A percentile compares a stretch with the other conserved stretches of the same genome.
phyloP scores from a whole-genome alignment of 2,888 invertebrate genomes.

The Lampropteryx suffumata region DNA sequence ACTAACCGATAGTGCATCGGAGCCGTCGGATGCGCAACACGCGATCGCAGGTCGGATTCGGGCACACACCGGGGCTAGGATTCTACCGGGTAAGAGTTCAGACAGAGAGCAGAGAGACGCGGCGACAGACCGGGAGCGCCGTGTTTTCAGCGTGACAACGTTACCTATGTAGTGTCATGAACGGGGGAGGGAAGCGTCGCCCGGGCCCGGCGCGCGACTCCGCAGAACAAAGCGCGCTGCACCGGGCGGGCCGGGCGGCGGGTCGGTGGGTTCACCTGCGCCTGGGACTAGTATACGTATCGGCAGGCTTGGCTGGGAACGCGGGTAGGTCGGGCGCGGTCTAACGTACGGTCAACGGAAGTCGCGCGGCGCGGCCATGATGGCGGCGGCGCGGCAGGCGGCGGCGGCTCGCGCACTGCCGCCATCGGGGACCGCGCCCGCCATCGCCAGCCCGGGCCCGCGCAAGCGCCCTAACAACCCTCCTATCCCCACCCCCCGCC shows the following conservation, averaged over 20 bases:
- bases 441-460: slow-evolving; percentile 35
- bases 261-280: slow-evolving; percentile 16
- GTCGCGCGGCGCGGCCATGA: slow-evolving; percentile 73
- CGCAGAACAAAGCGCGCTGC: slow-evolving; percentile 51
- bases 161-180: slow-evolving; percentile 67
- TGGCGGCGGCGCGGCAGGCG: slow-evolving; percentile 71
- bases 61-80: slow-evolving; percentile 50
- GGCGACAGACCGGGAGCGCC: slow-evolving; percentile 48
- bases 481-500: slow-evolving; percentile 31
- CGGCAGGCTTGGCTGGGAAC: slow-evolving; percentile 33
- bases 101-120: slow-evolving; percentile 44
- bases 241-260: slow-evolving; percentile 40
- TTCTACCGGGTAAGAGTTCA: slow-evolving; percentile 47
- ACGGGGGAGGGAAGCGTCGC: slow-evolving; percentile 47
- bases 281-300: slow-evolving; percentile 58
- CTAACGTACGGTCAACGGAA: slow-evolving; percentile 64
- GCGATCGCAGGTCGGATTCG: slow-evolving; percentile 59
- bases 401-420: slow-evolving; percentile 72
- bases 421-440: slow-evolving; percentile 49
- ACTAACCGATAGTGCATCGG: slow-evolving; percentile 79
- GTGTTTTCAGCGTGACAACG: slow-evolving; percentile 56
- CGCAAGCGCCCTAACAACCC: slow-evolving; percentile 35
- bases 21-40: slow-evolving; percentile 77
- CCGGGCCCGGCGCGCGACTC: slow-evolving; percentile 45
- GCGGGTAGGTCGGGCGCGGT: slow-evolving; percentile 41